phyloP scores from a whole-genome alignment of 2,888 invertebrate species.

The Augiades crinisus region DNA sequence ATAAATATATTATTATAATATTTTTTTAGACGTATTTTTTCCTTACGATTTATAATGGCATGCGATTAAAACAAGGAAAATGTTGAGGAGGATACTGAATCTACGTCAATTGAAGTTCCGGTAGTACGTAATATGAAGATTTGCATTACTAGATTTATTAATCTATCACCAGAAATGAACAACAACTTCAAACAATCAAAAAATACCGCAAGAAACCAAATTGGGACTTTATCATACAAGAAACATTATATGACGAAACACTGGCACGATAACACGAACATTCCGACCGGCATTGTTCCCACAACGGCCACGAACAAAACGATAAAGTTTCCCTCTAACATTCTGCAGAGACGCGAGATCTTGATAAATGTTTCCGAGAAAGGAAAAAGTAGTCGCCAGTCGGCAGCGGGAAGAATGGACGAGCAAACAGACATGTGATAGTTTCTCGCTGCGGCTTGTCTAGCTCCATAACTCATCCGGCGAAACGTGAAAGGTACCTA shows the following conservation, averaged over 20 bases:
- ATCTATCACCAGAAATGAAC: too few species aligned
- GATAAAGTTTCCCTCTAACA: constrained; percentile 17
- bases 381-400: constrained; percentile 12
- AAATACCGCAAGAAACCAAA: too few species aligned
- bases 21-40: too few species aligned
- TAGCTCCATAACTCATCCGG: neutral
- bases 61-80: too few species aligned
- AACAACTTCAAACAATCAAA: too few species aligned
- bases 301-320: neutral
- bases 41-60: too few species aligned
- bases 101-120: too few species aligned
- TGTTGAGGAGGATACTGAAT: too few species aligned
- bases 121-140: too few species aligned
- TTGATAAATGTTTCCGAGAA: constrained; percentile 20
- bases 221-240: neutral
- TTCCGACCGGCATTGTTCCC: constrained; percentile 1
- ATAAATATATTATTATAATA: too few species aligned
- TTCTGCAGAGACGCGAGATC: constrained; percentile 12
- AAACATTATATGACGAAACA: neutral
- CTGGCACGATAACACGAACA: neutral
- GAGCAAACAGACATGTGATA: neutral
- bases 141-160: too few species aligned
- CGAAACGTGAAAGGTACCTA: too few species aligned
- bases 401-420: constrained; percentile 4
- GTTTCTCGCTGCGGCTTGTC: neutral